Conservation (phyloP, 2,113 vertebrate species). For the Erythrocercus mccallii region DNA sequence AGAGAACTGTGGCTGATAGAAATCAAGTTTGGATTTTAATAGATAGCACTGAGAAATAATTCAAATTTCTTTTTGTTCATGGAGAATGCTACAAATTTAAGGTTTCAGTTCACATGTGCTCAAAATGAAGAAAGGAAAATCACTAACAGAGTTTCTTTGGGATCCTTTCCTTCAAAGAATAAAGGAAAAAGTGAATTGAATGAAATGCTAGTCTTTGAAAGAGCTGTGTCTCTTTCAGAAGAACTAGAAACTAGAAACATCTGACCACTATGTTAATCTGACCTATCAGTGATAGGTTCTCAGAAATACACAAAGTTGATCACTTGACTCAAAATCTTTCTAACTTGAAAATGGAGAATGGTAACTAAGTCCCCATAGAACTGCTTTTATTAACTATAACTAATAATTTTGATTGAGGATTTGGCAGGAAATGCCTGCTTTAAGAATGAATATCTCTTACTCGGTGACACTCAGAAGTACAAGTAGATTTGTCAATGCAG, state of each 20-base stretch:
- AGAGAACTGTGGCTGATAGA: background rate
- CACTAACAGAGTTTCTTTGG: background rate
- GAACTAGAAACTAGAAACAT: background rate
- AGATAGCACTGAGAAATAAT: background rate
- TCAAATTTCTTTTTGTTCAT: background rate
- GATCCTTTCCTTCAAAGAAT: background rate
- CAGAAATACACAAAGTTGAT: background rate
- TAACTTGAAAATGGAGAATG: background rate
- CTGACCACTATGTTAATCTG: background rate
- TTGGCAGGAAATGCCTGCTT: background rate
- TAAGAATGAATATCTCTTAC: background rate
- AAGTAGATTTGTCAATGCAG: slow-evolving; percentile 23
- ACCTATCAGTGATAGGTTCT: background rate
- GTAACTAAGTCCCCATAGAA: background rate
- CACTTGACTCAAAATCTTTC: background rate
- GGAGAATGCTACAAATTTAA: background rate
- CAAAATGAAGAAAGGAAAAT: background rate
- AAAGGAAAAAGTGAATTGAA: background rate
- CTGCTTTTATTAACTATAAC: slow-evolving; percentile 3
- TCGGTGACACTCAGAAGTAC: background rate
- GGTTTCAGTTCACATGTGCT: background rate
- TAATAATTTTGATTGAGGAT: background rate
- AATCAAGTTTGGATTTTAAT: background rate
- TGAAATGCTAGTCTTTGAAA: background rate
- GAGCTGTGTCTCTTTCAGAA: background rate